These are phyloP conservation scores for Lepus americanus DNA, from an alignment of 2,113 vertebrate species.

Conservation along the genomic window DNA sequence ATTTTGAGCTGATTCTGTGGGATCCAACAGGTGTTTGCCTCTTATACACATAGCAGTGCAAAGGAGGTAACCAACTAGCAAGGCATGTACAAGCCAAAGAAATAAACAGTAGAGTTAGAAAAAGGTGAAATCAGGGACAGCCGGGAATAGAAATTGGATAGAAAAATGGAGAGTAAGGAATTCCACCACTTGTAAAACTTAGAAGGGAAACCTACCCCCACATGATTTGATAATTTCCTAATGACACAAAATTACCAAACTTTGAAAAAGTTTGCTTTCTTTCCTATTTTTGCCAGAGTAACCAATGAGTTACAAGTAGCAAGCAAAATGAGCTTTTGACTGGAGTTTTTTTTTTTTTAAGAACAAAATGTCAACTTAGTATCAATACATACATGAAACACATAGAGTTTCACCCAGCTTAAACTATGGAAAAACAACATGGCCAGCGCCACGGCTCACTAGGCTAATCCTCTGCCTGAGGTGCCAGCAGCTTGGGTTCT, in stretches of 20 bases:
- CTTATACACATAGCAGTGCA: not conserved
- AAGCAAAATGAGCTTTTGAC: not conserved
- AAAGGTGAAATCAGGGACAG: not conserved
- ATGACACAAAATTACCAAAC: not conserved
- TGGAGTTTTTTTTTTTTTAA: not conserved
- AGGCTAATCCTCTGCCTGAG: too few species aligned
- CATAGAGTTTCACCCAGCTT: not conserved
- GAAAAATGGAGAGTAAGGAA: not conserved
- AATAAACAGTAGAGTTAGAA: not conserved
- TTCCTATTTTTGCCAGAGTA: not conserved
- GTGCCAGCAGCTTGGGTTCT: too few species aligned
- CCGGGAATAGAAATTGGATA: not conserved
- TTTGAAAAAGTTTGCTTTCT: conserved; percentile 15
- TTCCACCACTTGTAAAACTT: not conserved
- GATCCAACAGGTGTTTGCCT: not conserved
- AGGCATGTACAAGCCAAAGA: not conserved
- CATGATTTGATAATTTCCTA: conserved; percentile 5
- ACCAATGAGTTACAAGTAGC: not conserved
- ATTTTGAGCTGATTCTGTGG: not conserved
- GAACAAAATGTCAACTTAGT: not conserved
- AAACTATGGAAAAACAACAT: not conserved
- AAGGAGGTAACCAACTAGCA: not conserved
- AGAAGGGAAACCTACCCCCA: not conserved
- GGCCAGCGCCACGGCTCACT: too few species aligned
- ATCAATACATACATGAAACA: not conserved